Base-by-base conservation (phyloP, 2,888 invertebrate genomes). In the Phanerotoma sp. region DNA sequence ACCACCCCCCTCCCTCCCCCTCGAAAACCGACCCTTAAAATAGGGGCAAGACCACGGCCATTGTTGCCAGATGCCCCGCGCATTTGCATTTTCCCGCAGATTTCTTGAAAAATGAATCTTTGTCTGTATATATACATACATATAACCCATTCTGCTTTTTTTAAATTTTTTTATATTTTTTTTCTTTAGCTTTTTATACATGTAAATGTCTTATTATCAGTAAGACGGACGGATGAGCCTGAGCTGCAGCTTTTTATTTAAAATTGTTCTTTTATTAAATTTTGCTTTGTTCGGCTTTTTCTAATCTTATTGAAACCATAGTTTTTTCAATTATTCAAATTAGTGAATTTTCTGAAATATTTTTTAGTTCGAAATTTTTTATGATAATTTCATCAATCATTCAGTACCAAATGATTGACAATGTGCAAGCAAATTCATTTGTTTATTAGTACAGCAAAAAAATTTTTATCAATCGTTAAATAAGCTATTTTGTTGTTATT, bases 51-150 rank as follows among this genome's bases (percentile, higher is more conserved):
- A 63, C 62, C 58, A 54, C 58, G 75, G 75, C 77, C 77, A 77
- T 77, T 77, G 77, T 77, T 77, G 76, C 77, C 77, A 77, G 77
- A 77, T 77, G 77, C 77, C 77, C 72, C 68, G 69, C 68, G 65
- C 70, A 74, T 75, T 73, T 75, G 73, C 77, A 77, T 77, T 77
- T 77, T 75, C 73, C 16, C 74, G 69, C 68, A 70, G 69, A 72
- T 73, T 74, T 71, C 64, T 66, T 75, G 72, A 76, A 76, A 76
- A 75, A 76, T 76, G 73, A 74, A 69, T 70, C 66, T 65, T 64
- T 57, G 53, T 37, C n/a, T n/a, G n/a, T n/a, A n/a, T n/a, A n/a
- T n/a, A n/a, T n/a, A n/a, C n/a, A n/a, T n/a, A n/a, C n/a, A 15
- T 37, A 28, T 45, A 45, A 37, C 15, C 38, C 48, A 38, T 37